These are phyloP conservation scores for Rhea pennata DNA, from an alignment of 2,113 vertebrate genomes.

Conservation along the genomic window DNA sequence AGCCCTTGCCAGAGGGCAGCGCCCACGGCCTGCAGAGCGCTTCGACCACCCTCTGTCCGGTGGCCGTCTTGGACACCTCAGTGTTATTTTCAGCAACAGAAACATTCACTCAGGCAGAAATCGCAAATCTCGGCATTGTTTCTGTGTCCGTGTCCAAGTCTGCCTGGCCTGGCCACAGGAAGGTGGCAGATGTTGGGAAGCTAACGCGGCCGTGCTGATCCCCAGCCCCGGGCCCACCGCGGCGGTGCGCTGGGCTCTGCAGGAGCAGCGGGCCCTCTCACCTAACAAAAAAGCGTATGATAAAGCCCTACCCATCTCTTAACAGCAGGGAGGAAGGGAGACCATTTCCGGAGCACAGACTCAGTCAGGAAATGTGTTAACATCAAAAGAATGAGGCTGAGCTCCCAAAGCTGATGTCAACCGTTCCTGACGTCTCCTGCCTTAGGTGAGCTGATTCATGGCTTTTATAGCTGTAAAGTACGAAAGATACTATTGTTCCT, in stretches of 20 bases:
- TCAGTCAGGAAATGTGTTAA: fast-evolving
- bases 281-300: not conserved
- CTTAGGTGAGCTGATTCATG: conserved; percentile 54
- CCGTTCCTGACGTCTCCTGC: conserved; percentile 24
- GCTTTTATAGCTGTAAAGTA: not conserved
- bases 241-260: not conserved
- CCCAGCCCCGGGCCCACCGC: not conserved
- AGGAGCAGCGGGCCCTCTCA: fast-evolving
- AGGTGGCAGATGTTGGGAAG: not conserved
- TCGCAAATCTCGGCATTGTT: not conserved
- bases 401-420: not conserved
- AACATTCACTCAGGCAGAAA: not conserved
- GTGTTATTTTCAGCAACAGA: not conserved
- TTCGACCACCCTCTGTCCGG: not conserved
- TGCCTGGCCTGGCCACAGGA: not conserved
- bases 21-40: not conserved
- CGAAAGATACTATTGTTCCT: conserved; percentile 38
- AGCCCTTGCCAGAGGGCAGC: not conserved
- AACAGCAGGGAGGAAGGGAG: not conserved
- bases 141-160: not conserved
- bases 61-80: not conserved
- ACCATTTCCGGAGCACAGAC: fast-evolving
- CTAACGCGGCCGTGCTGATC: not conserved
- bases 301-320: not conserved
- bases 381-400: not conserved